Percentiles rank a stretch among this genome's conserved stretches.
Evolutionary conservation across 2,797 vertebrate species (phyloP).

Genomic region (Cygnus olor): DNA sequence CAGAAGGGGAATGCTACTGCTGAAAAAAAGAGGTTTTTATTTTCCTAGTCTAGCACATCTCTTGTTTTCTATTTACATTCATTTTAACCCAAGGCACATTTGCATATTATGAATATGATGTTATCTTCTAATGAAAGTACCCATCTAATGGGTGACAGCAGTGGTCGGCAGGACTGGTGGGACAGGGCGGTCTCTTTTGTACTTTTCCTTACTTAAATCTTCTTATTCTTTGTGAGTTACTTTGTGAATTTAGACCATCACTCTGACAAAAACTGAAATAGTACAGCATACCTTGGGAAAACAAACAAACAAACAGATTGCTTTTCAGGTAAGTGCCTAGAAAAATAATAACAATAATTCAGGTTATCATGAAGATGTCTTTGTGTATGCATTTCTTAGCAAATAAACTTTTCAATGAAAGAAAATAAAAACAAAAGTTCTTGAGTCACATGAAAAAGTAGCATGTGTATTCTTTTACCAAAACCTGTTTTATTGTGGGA

Average conservation of each 20-base stretch:
- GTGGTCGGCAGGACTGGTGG: not conserved
- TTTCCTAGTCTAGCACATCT: not conserved
- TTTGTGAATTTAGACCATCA: not conserved
- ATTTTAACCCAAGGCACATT: not conserved
- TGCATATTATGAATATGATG: not conserved
- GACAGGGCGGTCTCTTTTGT: not conserved
- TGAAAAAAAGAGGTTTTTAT: not conserved
- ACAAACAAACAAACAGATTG: not conserved
- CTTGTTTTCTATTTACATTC: not conserved
- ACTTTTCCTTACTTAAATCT: not conserved
- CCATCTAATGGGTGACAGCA: not conserved
- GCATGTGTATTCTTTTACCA: not conserved
- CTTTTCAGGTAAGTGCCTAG: not conserved
- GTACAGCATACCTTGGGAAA: not conserved
- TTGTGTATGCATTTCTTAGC: not conserved
- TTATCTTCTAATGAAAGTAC: not conserved
- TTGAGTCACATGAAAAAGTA: not conserved
- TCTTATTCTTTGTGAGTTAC: not conserved
- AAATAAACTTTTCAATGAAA: not conserved
- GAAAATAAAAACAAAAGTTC: not conserved
- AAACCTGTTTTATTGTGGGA: not conserved
- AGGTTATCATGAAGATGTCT: not conserved
- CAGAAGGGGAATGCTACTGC: not conserved
- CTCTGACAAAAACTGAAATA: not conserved
- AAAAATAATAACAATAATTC: not conserved